Base-by-base conservation (phyloP, 2,113 vertebrate genomes). In the Oreamnos americanus region DNA sequence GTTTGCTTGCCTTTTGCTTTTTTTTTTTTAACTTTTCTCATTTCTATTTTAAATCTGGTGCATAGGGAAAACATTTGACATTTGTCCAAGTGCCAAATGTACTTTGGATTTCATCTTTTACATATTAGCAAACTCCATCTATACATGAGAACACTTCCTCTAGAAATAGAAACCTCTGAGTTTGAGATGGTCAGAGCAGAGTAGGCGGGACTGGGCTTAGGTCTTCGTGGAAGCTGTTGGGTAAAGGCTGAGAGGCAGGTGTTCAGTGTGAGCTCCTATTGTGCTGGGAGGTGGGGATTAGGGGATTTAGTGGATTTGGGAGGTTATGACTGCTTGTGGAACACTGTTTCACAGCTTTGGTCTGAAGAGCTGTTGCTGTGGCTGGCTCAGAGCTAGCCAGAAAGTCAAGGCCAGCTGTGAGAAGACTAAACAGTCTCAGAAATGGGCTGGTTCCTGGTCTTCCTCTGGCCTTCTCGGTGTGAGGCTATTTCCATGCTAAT, bases 371-470 rank as follows among this genome's bases (percentile, higher is more conserved):
- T 84, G 81, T 92, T 90, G n/a, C 19, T 82, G 19, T 94, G 95
- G 21, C 88, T 94, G 97, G 45, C 94, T 96, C 88, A 85, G 97
- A 94, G 94, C 84, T 96, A 21, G 49, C 93, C 45, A 83, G 89
- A 94, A 98, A 96, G 96, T 95, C 98, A 98, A 98, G 98, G 98
- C 90, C 96, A 96, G 51, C 78, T 94, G 87, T 86, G 97, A 86
- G 92, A 83, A 93, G 91, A 92, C 92, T 94, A 96, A 97, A 96
- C 78, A 97, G 16, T 57, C 86, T 97, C 67, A 93, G 78, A 79
- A 74, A 89, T 71, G 51, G 39, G 58, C 78, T 25, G 45, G 36
- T 57, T 17, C 2, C 60, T 95, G 17, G 28, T 30, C 78, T 51
- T 81, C 47, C 49, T 71, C 87, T 49, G 33, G 30, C 71, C 43